These are phyloP conservation scores for Rallus crepitans DNA, from an alignment of 2,797 vertebrate species.

Conservation along the genomic window DNA sequence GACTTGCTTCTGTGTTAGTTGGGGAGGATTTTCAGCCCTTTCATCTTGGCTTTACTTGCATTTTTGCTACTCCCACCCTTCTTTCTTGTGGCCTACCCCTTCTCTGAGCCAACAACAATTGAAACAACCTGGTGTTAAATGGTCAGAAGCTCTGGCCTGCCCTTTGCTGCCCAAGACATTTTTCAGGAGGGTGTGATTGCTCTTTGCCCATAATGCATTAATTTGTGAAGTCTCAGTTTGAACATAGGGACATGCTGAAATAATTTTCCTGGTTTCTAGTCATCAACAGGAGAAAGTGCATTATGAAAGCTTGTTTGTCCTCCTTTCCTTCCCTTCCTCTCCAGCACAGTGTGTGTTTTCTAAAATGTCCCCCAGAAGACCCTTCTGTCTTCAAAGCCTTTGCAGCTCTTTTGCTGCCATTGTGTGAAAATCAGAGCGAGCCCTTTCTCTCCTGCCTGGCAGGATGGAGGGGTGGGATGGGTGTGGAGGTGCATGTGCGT, in stretches of 20 bases:
- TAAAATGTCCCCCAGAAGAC: neutral
- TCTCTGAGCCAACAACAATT: neutral
- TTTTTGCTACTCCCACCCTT: neutral
- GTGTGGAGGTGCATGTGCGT: neutral
- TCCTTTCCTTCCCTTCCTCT: neutral
- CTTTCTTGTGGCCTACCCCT: neutral
- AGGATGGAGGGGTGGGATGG: conserved; percentile 22
- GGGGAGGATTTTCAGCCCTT: neutral
- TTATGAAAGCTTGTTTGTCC: neutral
- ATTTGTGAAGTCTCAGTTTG: neutral
- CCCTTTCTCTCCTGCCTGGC: neutral
- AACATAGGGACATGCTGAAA: neutral
- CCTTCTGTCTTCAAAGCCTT: neutral
- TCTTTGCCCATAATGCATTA: neutral
- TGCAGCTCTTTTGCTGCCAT: neutral
- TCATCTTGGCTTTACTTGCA: neutral
- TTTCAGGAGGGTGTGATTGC: neutral
- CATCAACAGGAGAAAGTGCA: neutral
- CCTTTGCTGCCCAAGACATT: neutral
- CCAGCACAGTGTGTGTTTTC: neutral
- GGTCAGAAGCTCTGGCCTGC: neutral
- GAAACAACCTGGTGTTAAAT: neutral
- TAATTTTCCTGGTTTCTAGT: neutral
- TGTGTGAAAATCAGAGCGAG: neutral
- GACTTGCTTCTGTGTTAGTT: neutral